A percentile compares a stretch with the other conserved stretches of the same genome.
These are phyloP conservation scores for Drosophila chauvacae DNA, from an alignment of 1,140 invertebrate genomes.

Conservation along the genomic window DNA sequence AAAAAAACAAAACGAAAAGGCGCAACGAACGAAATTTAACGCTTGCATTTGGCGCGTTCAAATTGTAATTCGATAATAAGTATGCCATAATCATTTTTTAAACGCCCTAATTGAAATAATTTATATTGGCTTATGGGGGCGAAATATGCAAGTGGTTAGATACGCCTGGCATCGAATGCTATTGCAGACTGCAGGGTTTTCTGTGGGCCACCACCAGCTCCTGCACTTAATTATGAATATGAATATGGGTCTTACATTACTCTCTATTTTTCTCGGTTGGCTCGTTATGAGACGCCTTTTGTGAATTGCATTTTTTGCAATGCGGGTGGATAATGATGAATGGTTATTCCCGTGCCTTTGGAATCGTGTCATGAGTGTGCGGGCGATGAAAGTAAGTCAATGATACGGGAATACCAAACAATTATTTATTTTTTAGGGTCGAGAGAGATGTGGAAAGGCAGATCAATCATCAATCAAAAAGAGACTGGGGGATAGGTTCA, in stretches of 20 bases:
- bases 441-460: slow-evolving; percentile 10
- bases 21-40: slow-evolving; percentile 56
- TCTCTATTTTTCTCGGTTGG: background rate
- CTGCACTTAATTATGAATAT: slow-evolving; percentile 72
- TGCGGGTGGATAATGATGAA: slow-evolving; percentile 63
- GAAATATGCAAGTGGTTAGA: slow-evolving; percentile 3
- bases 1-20: slow-evolving; percentile 17
- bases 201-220: slow-evolving; percentile 12
- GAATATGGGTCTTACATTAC: slow-evolving; percentile 48
- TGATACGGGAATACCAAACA: slow-evolving; percentile 19
- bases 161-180: slow-evolving; percentile 4
- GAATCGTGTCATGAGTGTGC: slow-evolving; percentile 43
- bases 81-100: slow-evolving; percentile 79
- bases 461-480: slow-evolving; percentile 58
- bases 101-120: slow-evolving; percentile 81
- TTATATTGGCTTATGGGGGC: slow-evolving; percentile 66
- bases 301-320: slow-evolving; percentile 64
- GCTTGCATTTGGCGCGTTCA: slow-evolving; percentile 59
- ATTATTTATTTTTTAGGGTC: slow-evolving; percentile 25
- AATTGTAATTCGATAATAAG: slow-evolving; percentile 76
- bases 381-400: slow-evolving; percentile 65
- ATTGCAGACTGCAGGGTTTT: slow-evolving; percentile 9
- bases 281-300: slow-evolving; percentile 34
- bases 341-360: slow-evolving; percentile 26
- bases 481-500: background rate